Evolutionary conservation across 2,113 vertebrate genomes (phyloP).

Genomic region (Chionis minor): DNA sequence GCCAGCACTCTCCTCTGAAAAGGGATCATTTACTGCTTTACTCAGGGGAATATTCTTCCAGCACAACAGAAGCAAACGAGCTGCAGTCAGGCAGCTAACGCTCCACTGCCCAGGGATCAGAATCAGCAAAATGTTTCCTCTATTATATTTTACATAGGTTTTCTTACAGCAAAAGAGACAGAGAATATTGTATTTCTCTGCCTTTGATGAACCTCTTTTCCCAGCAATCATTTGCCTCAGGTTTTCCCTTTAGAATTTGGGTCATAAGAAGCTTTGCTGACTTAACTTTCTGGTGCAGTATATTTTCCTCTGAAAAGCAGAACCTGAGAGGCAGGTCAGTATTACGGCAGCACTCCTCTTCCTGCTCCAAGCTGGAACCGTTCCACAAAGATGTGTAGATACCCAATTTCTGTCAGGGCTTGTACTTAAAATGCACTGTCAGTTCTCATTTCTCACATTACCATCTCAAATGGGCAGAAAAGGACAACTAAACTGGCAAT

Average conservation of each 20-base stretch:
- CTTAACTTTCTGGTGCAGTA: slow-evolving; percentile 1
- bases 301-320: slow-evolving; percentile 12
- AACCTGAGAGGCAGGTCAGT: not conserved
- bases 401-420: slow-evolving; percentile 57
- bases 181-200: slow-evolving; percentile 29
- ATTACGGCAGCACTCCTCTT: not conserved
- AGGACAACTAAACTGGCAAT: slow-evolving; percentile 66
- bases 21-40: not conserved
- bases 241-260: slow-evolving; percentile 47
- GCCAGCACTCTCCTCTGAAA: not conserved
- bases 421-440: slow-evolving; percentile 69
- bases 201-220: slow-evolving; percentile 26
- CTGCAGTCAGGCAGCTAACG: not conserved
- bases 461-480: slow-evolving; percentile 58
- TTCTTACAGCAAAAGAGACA: not conserved
- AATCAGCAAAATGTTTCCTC: slow-evolving; percentile 7
- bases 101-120: not conserved
- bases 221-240: slow-evolving; percentile 20
- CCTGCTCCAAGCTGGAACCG: slow-evolving; percentile 41
- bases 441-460: slow-evolving; percentile 74
- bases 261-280: slow-evolving; percentile 46
- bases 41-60: not conserved
- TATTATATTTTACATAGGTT: not conserved
- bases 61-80: not conserved
- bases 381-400: slow-evolving; percentile 34